Evolutionary conservation across 2,113 vertebrate species (phyloP), one percentile per base, ranked within the genome.

Genomic region (Ibidorhyncha struthersii): DNA sequence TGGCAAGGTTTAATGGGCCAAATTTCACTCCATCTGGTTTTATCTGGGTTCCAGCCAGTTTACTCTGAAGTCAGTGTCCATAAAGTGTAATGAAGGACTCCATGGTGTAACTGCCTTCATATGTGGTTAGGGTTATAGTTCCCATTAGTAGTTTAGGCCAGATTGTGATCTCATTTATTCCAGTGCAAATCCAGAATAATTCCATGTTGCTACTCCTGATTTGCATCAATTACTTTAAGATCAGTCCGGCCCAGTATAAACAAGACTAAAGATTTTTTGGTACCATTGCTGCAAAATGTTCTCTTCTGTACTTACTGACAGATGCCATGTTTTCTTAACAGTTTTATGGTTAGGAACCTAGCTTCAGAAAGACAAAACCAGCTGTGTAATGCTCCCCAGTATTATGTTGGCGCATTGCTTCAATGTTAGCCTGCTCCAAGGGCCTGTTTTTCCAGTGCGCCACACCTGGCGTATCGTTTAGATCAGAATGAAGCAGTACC

Each of bases 111-210:
- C 80, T 74, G 86, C 80, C 74, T 95, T 94, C 89, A 61, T 79
- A 89, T 84, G 89, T 65, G 61, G 86, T 61, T 89, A 84, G 61
- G 52, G 27, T 95, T 97, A 86, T 89, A 92, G 76, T 89, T 97
- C 91, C 80, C 73, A 86, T 81, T 76, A 82, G 56, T 76, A 93
- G 29, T 65, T 93, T 79, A 79, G 70, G 90, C 96, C 94, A 97
- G 86, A 95, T 94, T 91, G 36, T 97, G 97, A 96, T 89, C 94
- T 97, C 95, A 97, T 73, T 97, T 95, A 95, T 95, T 96, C 86
- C 94, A 96, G 77, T 87, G 65, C 58, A 96, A 96, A 97, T 95
- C 80, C 77, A 91, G 52, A 95, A 82, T 89, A 91, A 96, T 78
- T 95, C 74, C 76, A 29, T 47, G 80, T 86, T 84, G 23, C 69